phyloP scores from a whole-genome alignment of 2,888 invertebrate species.

The Lagria hirta region DNA sequence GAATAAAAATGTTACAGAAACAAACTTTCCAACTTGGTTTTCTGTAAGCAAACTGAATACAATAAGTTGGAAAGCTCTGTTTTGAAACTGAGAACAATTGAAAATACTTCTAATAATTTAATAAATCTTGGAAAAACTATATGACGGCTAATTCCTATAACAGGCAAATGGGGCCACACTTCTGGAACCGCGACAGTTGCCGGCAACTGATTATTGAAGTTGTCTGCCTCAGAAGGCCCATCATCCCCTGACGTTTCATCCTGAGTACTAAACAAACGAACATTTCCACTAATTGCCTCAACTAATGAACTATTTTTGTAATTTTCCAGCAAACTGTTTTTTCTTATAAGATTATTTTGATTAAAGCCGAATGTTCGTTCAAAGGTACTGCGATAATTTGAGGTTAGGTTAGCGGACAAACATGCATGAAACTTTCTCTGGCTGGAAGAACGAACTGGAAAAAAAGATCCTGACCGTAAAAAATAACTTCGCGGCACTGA shows the following conservation, averaged over 20 bases:
- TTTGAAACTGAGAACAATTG: neutral
- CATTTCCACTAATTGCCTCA: no score
- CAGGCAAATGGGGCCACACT: constrained; percentile 94
- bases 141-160: constrained; percentile 90
- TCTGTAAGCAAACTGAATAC: neutral
- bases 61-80: no score
- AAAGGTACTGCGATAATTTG: no score
- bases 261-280: constrained; percentile 35
- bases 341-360: no score
- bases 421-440: no score
- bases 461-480: no score
- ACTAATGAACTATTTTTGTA: no score
- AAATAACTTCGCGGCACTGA: no score
- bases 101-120: constrained; percentile 86
- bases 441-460: no score
- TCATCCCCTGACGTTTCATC: constrained; percentile 40
- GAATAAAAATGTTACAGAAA: neutral
- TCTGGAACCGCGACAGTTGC: constrained; percentile 94
- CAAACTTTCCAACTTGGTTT: constrained; percentile 4
- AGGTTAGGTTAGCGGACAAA: no score
- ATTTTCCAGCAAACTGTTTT: no score
- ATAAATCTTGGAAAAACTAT: constrained; percentile 98
- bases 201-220: constrained; percentile 64
- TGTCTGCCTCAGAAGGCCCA: constrained; percentile 47
- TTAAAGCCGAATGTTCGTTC: no score